Base-by-base conservation (phyloP, 1,140 invertebrate genomes). In the Uloborus diversus region DNA sequence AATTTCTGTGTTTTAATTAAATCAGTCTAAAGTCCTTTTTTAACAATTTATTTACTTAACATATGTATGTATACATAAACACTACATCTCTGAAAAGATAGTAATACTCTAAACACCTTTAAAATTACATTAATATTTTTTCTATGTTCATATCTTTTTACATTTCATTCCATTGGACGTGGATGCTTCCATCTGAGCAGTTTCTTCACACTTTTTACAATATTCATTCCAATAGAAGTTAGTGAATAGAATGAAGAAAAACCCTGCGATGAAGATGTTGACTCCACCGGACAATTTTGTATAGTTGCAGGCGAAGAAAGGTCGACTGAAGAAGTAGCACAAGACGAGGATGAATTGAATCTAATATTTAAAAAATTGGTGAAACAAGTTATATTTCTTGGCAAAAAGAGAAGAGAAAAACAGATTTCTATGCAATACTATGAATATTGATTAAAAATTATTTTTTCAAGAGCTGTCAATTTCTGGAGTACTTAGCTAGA, bases 221-320 rank as follows among this genome's bases (percentile, higher is more conserved):
- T 76, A 76, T n/a, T 64, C 73, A 37, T 76, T 49, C 28, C 47
- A 53, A 14, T 76, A 76, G 61, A 76, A 76, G 27, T 76, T 76
- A 47, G 42, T 51, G 20, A 76, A 76, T 1, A 76, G 28, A 11
- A 76, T 7, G 32, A 76, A 76, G 33, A 76, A 76, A 27, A 76
- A 76, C 4, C 59, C 73, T 4, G 73, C 73, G 17, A 76, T 33
- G 30, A 35, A 53, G 9, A 64, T 9, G 14, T 76, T 76, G 2
- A 49, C 17, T 0, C 14, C 7, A 25, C 17, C 33, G 17, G 73
- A 32, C 23, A 28, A 14, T 0, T 0, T n/a, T 5, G 59, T 32
- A 7, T 37, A 5, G 0, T 65, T 9, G 42, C 73, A 76, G 4
- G 59, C 73, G 25, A 35, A 53, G 14, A 64, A 65, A 14, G 73